Evolutionary conservation across 2,113 vertebrate species (phyloP), one percentile per base, ranked within the genome.

Genomic region (Platycercus adscitus): DNA sequence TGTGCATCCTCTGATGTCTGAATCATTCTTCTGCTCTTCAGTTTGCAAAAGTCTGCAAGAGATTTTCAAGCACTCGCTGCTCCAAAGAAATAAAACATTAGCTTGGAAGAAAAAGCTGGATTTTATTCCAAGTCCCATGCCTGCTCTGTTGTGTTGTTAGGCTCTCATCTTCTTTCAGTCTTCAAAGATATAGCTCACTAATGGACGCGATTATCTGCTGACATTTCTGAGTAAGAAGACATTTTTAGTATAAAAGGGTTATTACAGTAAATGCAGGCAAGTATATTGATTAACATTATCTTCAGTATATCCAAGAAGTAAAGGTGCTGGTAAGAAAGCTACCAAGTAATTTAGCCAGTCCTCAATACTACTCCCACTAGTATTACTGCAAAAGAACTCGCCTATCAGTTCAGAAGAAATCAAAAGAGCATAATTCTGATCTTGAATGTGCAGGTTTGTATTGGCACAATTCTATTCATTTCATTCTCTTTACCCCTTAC

Each of bases 21-120:
- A 96, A 88, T 88, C 47, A 94, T 28, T 90, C 44, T 31, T 61
- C 43, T 71, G 55, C 47, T 86, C 88, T 95, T 88, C n/a, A 68
- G 47, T 86, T 66, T 92, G 76, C 35, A 86, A 15, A 58, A 46
- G 39, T 60, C 72, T 91, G 53, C n/a, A 80, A 68, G 71, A 94
- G 78, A 86, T 49, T 66, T 65, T 37, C 29, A 81, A 84, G 78
- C 21, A 46, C n/a, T 89, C 3, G 0, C 37, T 63, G 26, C 31
- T 79, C 20, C 50, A 72, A 46, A 93, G 33, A 86, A 83, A 88
- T 33, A 83, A 56, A 58, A 66, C 3, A 31, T 56, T 60, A 77
- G 7, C 20, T 75, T 75, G 33, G 44, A 91, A 84, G 35, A 18
- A 90, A 84, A 88, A 93, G 17, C 0, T 64, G 11, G 6, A 81